Conservation (phyloP, 2,797 vertebrate genomes). For the Pempheris klunzingeri region DNA sequence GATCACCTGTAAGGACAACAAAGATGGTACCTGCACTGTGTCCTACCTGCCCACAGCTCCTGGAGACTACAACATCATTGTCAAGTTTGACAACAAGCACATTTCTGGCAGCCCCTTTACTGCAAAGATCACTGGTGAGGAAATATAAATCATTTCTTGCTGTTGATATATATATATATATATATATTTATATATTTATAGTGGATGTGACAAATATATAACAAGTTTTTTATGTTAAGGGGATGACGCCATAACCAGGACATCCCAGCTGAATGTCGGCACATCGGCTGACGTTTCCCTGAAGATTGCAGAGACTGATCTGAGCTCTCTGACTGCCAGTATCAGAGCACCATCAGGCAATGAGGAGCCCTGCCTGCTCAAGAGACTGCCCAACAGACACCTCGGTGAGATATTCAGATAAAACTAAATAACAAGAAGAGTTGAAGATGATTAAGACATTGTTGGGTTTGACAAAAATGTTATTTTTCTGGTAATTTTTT, state of each 20-base stretch:
- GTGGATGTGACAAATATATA: conserved; percentile 24
- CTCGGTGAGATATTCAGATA: conserved; percentile 86
- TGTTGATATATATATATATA: no score
- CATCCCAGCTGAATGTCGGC: conserved; percentile 95
- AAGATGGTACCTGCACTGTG: conserved; percentile 96
- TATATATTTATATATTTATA: conserved; percentile 30
- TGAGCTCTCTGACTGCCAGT: conserved; percentile 93
- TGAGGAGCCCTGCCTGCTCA: conserved; percentile 96
- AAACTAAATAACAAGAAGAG: conserved; percentile 17
- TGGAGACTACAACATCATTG: conserved; percentile 96
- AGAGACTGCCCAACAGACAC: conserved; percentile 94
- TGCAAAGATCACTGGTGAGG: conserved; percentile 94
- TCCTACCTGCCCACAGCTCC: conserved; percentile 96
- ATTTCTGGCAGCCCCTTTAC: conserved; percentile 97
- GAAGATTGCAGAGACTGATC: conserved; percentile 96
- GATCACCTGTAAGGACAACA: conserved; percentile 98
- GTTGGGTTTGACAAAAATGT: conserved; percentile 4
- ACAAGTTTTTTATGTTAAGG: conserved; percentile 79
- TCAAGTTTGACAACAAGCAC: conserved; percentile 97
- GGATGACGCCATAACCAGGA: conserved; percentile 94
- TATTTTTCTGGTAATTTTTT: not conserved
- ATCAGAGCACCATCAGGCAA: conserved; percentile 96
- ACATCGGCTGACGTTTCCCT: conserved; percentile 94
- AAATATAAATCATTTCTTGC: conserved; percentile 28
- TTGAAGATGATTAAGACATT: conserved; percentile 28